These are phyloP conservation scores for Tryphoninae sp. DNA, from an alignment of 2,888 invertebrate species.

Conservation along the genomic window DNA sequence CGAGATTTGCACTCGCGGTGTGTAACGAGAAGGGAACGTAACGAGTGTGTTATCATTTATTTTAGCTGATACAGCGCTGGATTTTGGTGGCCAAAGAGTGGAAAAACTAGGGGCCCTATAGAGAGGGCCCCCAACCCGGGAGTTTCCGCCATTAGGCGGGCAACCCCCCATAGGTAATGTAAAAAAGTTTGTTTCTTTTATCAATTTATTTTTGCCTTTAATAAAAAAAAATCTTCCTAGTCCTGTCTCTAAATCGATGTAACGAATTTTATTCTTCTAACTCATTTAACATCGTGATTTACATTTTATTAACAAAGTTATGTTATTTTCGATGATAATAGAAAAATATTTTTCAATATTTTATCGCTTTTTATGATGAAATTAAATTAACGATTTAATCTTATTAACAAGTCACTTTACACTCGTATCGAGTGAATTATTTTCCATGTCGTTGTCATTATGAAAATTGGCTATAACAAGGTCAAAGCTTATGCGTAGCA, in stretches of 20 bases:
- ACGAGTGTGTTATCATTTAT: constrained; percentile 60
- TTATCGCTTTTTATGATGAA: no score
- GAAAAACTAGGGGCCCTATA: constrained; percentile 75
- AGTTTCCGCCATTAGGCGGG: constrained; percentile 78
- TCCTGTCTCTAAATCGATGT: background rate
- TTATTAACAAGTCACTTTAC: background rate
- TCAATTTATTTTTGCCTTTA: background rate
- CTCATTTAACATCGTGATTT: no score
- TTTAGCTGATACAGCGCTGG: constrained; percentile 79
- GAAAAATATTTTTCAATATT: no score
- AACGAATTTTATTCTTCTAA: background rate
- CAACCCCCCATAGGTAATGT: constrained; percentile 53
- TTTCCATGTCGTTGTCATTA: background rate
- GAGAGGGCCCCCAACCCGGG: constrained; percentile 76
- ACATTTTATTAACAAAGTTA: no score
- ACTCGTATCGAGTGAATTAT: background rate
- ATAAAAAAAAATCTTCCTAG: background rate
- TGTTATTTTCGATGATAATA: no score
- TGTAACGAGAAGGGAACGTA: constrained; percentile 27
- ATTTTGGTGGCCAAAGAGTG: constrained; percentile 74
- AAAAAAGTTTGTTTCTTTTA: constrained; percentile 8
- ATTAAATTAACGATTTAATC: no score
- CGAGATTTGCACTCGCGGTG: constrained; percentile 1
- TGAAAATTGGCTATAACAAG: background rate
- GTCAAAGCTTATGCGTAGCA: background rate